Evolutionary conservation across 2,113 vertebrate genomes (phyloP).

Genomic region (Arvicanthis niloticus): DNA sequence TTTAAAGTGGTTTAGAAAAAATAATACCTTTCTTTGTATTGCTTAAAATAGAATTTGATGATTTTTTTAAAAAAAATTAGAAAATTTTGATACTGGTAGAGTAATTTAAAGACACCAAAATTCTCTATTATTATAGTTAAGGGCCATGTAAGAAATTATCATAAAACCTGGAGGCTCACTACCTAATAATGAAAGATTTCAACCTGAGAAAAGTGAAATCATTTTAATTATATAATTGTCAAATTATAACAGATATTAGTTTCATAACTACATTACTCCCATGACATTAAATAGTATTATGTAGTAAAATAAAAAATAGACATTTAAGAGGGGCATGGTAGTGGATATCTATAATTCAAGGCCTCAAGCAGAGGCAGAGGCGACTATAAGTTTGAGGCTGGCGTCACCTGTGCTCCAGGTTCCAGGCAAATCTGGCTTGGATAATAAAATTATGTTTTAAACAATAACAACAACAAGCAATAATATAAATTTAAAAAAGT

Average conservation of each 20-base stretch:
- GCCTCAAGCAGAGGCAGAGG: too few species aligned
- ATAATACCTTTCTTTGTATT: rapidly evolving
- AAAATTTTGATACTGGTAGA: not conserved
- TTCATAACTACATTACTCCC: not conserved
- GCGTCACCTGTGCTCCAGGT: not conserved
- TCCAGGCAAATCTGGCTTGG: not conserved
- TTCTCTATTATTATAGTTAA: too few species aligned
- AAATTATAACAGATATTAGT: not conserved
- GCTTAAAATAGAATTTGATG: not conserved
- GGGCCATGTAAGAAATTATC: not conserved
- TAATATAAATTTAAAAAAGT: not conserved
- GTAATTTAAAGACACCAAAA: not conserved
- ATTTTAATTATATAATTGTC: not conserved
- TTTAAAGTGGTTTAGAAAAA: not conserved
- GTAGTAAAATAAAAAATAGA: not conserved
- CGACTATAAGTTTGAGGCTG: not conserved
- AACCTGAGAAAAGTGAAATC: not conserved
- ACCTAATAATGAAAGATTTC: not conserved
- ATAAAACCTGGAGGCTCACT: not conserved
- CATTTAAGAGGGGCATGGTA: not conserved
- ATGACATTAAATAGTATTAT: not conserved
- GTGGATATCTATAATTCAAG: not conserved
- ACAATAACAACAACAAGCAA: not conserved
- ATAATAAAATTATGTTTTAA: not conserved
- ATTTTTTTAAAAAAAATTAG: not conserved